phyloP scores from a whole-genome alignment of 2,888 invertebrate species.

The Euzophera pinguis region DNA sequence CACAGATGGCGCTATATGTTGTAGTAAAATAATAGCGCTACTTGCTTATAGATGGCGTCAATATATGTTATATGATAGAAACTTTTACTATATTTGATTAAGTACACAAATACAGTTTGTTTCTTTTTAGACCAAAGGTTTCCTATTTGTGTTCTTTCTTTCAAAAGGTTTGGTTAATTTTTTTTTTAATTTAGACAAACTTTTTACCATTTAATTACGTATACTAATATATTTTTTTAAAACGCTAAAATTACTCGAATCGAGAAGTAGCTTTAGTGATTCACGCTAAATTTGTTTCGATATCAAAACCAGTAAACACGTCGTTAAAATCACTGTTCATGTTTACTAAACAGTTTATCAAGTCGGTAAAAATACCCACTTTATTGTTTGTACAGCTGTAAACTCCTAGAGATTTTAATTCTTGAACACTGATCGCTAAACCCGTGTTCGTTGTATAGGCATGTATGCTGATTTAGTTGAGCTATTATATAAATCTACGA shows the following conservation, averaged over 20 bases:
- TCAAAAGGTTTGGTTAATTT: too few relatives aligned
- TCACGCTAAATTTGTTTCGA: not conserved
- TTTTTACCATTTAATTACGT: too few relatives aligned
- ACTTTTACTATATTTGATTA: not conserved
- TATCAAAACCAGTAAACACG: not conserved
- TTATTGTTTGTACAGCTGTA: conserved; percentile 28
- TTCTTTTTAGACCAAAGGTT: too few relatives aligned
- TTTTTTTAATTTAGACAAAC: too few relatives aligned
- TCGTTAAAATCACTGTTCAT: not conserved
- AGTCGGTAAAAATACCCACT: conserved; percentile 11
- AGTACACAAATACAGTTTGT: not conserved
- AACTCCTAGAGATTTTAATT: conserved; percentile 22
- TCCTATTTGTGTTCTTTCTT: too few relatives aligned
- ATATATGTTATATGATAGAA: not conserved
- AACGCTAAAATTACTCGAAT: too few relatives aligned
- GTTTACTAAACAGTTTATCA: conserved; percentile 6
- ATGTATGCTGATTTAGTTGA: not conserved
- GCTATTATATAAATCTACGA: not conserved
- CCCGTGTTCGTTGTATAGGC: not conserved
- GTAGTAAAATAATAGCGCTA: not conserved
- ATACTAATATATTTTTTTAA: too few relatives aligned
- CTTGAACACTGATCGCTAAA: conserved; percentile 1
- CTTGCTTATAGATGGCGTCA: not conserved
- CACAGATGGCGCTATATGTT: not conserved
- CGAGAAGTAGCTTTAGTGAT: not conserved